These are phyloP conservation scores for Heterodera carotae DNA, from an alignment of 1,140 invertebrate genomes.

Conservation along the genomic window DNA sequence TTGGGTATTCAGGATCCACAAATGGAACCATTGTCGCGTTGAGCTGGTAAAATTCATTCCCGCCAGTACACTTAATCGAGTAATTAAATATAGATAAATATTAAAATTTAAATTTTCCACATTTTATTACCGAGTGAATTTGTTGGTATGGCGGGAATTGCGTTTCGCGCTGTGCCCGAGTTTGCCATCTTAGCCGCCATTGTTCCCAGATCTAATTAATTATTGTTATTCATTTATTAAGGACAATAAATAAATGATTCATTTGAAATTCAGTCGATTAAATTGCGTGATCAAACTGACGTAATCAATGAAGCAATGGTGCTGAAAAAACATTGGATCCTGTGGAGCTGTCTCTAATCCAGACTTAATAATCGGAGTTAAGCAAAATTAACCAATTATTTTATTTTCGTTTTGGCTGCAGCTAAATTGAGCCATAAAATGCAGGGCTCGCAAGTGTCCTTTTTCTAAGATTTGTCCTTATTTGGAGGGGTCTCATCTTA, in stretches of 20 bases:
- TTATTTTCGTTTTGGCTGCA: no score
- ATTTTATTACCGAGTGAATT: constrained; percentile 42
- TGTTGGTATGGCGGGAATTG: constrained; percentile 46
- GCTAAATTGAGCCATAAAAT: no score
- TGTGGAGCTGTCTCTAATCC: constrained; percentile 38
- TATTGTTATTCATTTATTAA: background rate
- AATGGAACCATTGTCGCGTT: constrained; percentile 53
- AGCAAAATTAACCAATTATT: no score
- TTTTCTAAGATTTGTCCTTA: no score
- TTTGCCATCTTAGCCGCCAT: constrained; percentile 22
- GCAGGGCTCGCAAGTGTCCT: no score
- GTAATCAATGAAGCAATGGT: constrained; percentile 66
- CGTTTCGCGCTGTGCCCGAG: constrained; percentile 45
- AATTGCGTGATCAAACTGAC: constrained; percentile 36
- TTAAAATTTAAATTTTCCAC: background rate
- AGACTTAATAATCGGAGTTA: no score
- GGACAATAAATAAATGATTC: background rate
- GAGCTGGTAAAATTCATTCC: constrained; percentile 48
- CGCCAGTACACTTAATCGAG: background rate
- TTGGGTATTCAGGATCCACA: constrained; percentile 40
- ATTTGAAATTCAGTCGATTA: background rate
- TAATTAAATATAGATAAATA: constrained; percentile 25
- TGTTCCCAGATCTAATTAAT: constrained; percentile 42
- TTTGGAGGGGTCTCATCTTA: no score
- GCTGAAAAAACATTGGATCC: constrained; percentile 50